Evolutionary conservation across 1,140 invertebrate genomes (phyloP).

Genomic region (Eueides isabella): DNA sequence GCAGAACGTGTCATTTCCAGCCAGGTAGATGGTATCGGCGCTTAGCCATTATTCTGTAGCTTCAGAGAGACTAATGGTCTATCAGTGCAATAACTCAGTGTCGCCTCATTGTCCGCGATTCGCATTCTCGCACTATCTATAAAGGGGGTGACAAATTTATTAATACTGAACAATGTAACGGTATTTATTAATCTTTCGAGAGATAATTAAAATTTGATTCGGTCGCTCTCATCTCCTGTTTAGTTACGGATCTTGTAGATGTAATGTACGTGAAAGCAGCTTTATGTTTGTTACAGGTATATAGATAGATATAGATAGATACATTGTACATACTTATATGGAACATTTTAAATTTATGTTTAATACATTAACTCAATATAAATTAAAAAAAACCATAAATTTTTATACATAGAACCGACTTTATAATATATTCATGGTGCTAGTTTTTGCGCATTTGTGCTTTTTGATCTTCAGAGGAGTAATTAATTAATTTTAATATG

Average conservation of each 20-base stretch:
- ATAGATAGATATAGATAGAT: too few species aligned
- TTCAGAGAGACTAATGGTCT: conserved; percentile 67
- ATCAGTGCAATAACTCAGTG: conserved; percentile 69
- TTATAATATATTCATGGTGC: neutral
- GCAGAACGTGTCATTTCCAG: conserved; percentile 56
- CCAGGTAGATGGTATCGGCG: conserved; percentile 45
- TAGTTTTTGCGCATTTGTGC: neutral
- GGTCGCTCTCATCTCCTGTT: conserved; percentile 25
- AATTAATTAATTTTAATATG: conserved; percentile 47
- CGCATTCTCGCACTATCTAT: conserved; percentile 72
- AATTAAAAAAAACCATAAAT: too few species aligned
- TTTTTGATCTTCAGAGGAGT: conserved; percentile 9
- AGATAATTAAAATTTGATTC: conserved; percentile 63
- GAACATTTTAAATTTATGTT: neutral
- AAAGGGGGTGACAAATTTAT: conserved; percentile 75
- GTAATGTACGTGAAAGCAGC: neutral
- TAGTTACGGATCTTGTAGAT: conserved; percentile 24
- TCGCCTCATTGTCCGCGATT: conserved; percentile 70
- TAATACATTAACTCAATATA: too few species aligned
- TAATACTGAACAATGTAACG: conserved; percentile 62
- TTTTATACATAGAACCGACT: neutral
- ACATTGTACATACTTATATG: too few species aligned
- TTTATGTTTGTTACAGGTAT: neutral
- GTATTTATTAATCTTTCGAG: conserved; percentile 54
- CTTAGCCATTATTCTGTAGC: conserved; percentile 65